A percentile compares a stretch with the other conserved stretches of the same genome.
These are phyloP conservation scores for Antennarius striatus DNA, from an alignment of 2,113 vertebrate genomes.

Conservation along the genomic window DNA sequence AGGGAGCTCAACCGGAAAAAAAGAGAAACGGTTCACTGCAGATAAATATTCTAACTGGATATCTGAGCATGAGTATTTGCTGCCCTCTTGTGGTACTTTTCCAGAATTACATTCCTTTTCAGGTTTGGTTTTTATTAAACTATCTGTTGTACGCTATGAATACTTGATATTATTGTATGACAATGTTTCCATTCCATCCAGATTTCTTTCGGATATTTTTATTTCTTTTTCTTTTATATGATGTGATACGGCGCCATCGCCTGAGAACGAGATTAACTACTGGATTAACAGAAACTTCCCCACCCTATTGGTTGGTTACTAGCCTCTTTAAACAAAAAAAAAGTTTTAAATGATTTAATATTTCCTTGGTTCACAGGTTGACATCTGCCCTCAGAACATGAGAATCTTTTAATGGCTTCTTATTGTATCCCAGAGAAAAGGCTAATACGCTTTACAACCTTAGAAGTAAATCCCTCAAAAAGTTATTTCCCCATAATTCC, in stretches of 20 bases:
- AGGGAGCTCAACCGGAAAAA: neutral
- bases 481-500: neutral
- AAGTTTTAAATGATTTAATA: too few relatives aligned
- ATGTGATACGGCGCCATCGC: conserved; percentile 10
- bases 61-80: conserved; percentile 77
- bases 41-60: conserved; percentile 65
- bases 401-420: conserved; percentile 47
- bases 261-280: too few relatives aligned
- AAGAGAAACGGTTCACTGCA: neutral
- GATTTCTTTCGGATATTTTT: conserved; percentile 52
- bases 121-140: conserved; percentile 60
- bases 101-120: conserved; percentile 76
- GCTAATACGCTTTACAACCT: conserved; percentile 19
- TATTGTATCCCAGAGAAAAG: conserved; percentile 42
- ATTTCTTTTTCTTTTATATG: conserved; percentile 55
- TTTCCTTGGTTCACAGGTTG: too few relatives aligned
- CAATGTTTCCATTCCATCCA: conserved; percentile 51
- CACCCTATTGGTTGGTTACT: conserved; percentile 48
- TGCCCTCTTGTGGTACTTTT: conserved; percentile 76
- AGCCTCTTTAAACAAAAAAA: conserved; percentile 18
- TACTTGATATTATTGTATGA: conserved; percentile 60
- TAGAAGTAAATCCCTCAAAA: conserved; percentile 42
- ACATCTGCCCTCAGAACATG: conserved; percentile 40
- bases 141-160: conserved; percentile 61
- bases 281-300: conserved; percentile 3